These are phyloP conservation scores for Sternarchorhynchus goeldii DNA, from an alignment of 2,797 vertebrate genomes.

Conservation along the genomic window DNA sequence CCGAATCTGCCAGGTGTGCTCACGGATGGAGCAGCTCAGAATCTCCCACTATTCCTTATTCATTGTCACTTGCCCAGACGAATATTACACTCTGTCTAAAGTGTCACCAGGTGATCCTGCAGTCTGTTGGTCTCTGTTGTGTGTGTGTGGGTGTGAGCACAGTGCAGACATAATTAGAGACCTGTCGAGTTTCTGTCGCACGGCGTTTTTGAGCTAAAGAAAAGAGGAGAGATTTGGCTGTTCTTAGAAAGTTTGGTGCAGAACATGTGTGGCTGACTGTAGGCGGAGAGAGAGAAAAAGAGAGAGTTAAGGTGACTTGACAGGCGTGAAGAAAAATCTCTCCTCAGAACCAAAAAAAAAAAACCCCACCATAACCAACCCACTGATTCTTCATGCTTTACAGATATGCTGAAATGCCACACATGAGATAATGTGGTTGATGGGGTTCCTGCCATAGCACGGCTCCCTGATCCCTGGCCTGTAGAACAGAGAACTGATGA, in stretches of 20 bases:
- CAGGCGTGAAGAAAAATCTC: constrained; percentile 38
- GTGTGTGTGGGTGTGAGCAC: neutral
- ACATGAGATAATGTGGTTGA: constrained; percentile 32
- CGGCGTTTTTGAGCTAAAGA: neutral
- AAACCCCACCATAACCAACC: constrained; percentile 17
- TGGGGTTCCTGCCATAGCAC: constrained; percentile 31
- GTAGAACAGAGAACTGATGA: neutral
- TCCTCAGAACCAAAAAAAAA: constrained; percentile 24
- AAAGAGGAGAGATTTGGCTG: constrained; percentile 25
- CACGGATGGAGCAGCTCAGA: constrained; percentile 35
- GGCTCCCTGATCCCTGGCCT: neutral
- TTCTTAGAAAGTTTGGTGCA: constrained; percentile 31
- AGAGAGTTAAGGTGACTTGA: constrained; percentile 15
- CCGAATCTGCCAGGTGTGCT: constrained; percentile 49
- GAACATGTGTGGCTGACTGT: constrained; percentile 22
- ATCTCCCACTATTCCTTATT: constrained; percentile 26
- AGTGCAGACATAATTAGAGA: constrained; percentile 5
- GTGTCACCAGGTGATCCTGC: neutral
- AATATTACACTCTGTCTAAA: constrained; percentile 32
- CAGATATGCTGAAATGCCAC: constrained; percentile 30
- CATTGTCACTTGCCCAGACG: constrained; percentile 37
- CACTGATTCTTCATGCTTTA: constrained; percentile 30
- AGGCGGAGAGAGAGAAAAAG: constrained; percentile 2
- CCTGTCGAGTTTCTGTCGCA: constrained; percentile 1
- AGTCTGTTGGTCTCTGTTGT: neutral